A percentile compares a stretch with the other conserved stretches of the same genome.
Evolutionary conservation across 2,113 vertebrate species (phyloP).

Genomic region (Nesogale talazaci): DNA sequence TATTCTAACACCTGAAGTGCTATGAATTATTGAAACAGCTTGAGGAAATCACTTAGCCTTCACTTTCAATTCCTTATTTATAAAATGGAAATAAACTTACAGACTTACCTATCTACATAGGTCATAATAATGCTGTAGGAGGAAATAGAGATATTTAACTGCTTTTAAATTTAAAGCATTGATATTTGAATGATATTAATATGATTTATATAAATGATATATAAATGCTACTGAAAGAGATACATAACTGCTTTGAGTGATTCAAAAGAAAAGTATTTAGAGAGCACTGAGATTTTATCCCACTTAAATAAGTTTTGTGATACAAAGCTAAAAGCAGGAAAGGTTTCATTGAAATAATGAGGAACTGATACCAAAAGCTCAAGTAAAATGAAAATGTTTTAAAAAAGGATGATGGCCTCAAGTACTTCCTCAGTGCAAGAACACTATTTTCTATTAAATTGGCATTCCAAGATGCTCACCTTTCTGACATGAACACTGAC

Average conservation of each 20-base stretch:
- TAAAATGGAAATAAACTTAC: neutral
- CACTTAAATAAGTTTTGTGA: neutral
- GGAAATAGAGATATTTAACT: too few relatives aligned
- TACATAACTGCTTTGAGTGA: neutral
- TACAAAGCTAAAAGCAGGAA: neutral
- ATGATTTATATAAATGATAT: too few relatives aligned
- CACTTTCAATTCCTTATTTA: constrained; percentile 12
- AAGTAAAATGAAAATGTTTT: too few relatives aligned
- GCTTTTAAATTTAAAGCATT: too few relatives aligned
- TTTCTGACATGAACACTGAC: too few relatives aligned
- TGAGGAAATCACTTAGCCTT: constrained; percentile 6
- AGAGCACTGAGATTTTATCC: neutral
- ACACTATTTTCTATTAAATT: too few relatives aligned
- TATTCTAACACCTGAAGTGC: neutral
- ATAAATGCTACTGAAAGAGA: too few relatives aligned
- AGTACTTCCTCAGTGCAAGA: too few relatives aligned
- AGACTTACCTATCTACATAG: neutral
- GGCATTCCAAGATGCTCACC: too few relatives aligned
- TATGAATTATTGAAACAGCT: constrained; percentile 28
- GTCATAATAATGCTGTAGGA: neutral
- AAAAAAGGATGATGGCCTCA: too few relatives aligned
- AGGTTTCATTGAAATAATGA: neutral
- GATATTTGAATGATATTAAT: too few relatives aligned
- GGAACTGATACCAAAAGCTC: too few relatives aligned
- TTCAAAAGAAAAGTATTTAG: neutral